Conservation (phyloP, 1,140 invertebrate genomes). For the Zaprionus gabonicus region DNA sequence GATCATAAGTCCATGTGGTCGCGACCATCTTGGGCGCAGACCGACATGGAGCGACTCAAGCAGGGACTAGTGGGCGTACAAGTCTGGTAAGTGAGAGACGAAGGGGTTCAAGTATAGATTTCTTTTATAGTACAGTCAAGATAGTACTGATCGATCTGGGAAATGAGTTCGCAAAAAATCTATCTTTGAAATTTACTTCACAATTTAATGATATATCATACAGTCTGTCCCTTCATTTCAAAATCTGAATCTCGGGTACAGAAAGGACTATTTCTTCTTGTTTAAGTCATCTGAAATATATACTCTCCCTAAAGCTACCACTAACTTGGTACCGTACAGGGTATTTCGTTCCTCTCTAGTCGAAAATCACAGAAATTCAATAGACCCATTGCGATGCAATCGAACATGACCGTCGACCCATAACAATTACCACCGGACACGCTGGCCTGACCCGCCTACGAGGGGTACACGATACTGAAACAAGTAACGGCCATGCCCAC, state of each 20-base stretch:
- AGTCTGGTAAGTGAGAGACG: constrained; percentile 85
- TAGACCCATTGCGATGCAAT: constrained; percentile 15
- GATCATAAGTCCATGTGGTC: constrained; percentile 91
- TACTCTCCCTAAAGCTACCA: too few species aligned
- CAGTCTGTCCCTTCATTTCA: too few species aligned
- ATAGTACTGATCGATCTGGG: too few species aligned
- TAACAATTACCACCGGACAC: constrained; percentile 37
- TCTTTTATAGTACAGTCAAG: too few species aligned
- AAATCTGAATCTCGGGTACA: too few species aligned
- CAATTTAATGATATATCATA: too few species aligned
- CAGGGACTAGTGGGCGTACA: constrained; percentile 93
- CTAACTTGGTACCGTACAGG: not conserved
- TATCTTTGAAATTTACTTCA: too few species aligned
- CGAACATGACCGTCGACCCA: constrained; percentile 26
- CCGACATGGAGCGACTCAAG: constrained; percentile 93
- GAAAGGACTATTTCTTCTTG: too few species aligned
- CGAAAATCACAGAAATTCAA: constrained; percentile 30
- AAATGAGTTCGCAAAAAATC: too few species aligned
- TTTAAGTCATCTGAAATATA: too few species aligned
- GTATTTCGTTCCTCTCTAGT: not conserved
- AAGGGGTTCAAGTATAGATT: not conserved
- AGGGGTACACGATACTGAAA: constrained; percentile 6
- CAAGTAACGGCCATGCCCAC: not conserved
- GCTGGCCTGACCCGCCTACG: constrained; percentile 8
- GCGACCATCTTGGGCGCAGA: constrained; percentile 92